Percentiles rank a stretch among this genome's conserved stretches.
Evolutionary conservation across 37 sponge, comb jelly and placozoan species (phyloP).

Genomic region (Axinella damicornis): DNA sequence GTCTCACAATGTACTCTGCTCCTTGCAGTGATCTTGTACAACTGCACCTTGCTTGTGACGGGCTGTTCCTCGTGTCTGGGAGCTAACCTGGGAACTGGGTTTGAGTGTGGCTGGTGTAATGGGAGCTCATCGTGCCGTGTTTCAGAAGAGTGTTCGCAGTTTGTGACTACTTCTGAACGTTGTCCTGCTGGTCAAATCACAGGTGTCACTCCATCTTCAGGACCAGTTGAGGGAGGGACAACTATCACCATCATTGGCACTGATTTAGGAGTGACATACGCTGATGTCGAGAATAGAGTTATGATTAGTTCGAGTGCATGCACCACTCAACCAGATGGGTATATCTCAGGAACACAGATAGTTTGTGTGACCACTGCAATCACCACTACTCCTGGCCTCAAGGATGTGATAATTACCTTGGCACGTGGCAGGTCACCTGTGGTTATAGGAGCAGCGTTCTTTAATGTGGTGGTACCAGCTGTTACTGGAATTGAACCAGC

Average conservation of each 20-base stretch:
- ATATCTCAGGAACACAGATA: too few relatives aligned
- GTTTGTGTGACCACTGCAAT: too few relatives aligned
- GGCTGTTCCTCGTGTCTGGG: conserved; percentile 60
- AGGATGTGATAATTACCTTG: too few relatives aligned
- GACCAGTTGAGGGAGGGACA: conserved; percentile 77
- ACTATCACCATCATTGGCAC: too few relatives aligned
- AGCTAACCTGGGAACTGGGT: conserved; percentile 11
- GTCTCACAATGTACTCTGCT: not conserved
- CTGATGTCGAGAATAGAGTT: too few relatives aligned
- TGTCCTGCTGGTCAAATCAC: conserved; percentile 61
- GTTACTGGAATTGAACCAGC: conserved; percentile 51
- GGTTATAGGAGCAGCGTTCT: not conserved
- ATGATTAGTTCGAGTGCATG: too few relatives aligned
- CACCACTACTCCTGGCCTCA: too few relatives aligned
- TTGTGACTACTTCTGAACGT: not conserved
- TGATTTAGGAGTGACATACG: too few relatives aligned
- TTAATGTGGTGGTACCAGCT: conserved; percentile 1
- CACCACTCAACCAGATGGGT: too few relatives aligned
- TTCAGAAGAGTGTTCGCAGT: not conserved
- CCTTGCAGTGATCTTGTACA: conserved; percentile 40
- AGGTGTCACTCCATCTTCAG: conserved; percentile 44
- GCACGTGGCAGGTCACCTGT: too few relatives aligned
- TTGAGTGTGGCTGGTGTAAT: conserved; percentile 68
- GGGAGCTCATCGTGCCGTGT: conserved; percentile 5
- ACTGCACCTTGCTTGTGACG: conserved; percentile 22